Conservation (phyloP, 2,888 invertebrate genomes). For the Philhelius pedissequus region DNA sequence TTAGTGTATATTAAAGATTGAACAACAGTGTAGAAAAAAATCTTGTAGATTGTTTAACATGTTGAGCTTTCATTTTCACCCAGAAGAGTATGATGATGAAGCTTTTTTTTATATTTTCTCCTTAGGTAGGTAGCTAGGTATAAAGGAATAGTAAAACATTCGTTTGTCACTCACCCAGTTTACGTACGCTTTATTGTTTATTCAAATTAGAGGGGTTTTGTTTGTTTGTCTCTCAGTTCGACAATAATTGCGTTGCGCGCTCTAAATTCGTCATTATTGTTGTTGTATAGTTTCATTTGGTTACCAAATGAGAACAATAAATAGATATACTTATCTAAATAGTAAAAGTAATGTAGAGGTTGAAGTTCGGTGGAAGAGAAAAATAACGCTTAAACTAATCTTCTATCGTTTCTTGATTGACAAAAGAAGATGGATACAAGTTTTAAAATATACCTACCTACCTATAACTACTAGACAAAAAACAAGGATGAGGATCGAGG, state of each 20-base stretch:
- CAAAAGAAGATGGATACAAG: neutral
- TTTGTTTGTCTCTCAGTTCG: slow-evolving; percentile 64
- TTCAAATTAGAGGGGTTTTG: slow-evolving; percentile 59
- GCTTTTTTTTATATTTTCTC: slow-evolving; percentile 14
- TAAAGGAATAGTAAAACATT: neutral
- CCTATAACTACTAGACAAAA: too few relatives aligned
- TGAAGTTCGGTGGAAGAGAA: neutral
- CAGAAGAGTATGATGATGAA: neutral
- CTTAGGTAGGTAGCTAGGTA: neutral
- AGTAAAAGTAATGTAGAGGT: neutral
- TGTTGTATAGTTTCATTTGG: slow-evolving; percentile 39
- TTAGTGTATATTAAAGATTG: neutral
- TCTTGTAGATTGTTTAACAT: slow-evolving; percentile 2
- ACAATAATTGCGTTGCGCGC: slow-evolving; percentile 60
- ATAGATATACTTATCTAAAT: slow-evolving; percentile 10
- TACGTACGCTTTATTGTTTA: slow-evolving; percentile 57
- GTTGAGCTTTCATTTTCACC: neutral
- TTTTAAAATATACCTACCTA: too few relatives aligned
- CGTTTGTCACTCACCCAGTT: slow-evolving; percentile 34
- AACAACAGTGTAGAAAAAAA: neutral
- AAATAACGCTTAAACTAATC: neutral
- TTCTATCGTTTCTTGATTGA: neutral
- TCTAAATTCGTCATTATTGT: slow-evolving; percentile 25
- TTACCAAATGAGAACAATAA: slow-evolving; percentile 22
- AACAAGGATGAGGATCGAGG: neutral